A percentile compares a stretch with the other conserved stretches of the same genome.
phyloP scores from a whole-genome alignment of 2,797 vertebrate species.

The Holocentrus rufus region DNA sequence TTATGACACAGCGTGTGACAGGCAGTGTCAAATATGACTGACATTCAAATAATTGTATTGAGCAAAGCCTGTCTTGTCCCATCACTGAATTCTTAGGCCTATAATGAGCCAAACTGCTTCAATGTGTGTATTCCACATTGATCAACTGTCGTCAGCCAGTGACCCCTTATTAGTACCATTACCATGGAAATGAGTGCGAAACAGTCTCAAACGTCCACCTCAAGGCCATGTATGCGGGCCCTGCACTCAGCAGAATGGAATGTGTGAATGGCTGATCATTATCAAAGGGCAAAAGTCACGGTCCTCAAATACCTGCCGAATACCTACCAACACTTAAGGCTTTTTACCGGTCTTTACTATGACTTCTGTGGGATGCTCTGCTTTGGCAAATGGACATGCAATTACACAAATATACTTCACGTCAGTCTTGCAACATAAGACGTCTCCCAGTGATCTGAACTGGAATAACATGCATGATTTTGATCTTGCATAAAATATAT shows the following conservation, averaged over 20 bases:
- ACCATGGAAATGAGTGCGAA: conserved; percentile 63
- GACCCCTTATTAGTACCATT: conserved; percentile 49
- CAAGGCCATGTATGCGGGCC: conserved; percentile 40
- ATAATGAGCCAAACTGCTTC: conserved; percentile 43
- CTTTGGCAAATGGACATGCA: not conserved
- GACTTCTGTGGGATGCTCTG: too few relatives aligned
- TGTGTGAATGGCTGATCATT: conserved; percentile 71
- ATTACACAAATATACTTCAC: not conserved
- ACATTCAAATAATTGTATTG: too few relatives aligned
- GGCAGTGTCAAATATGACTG: too few relatives aligned
- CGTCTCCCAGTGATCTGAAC: too few relatives aligned
- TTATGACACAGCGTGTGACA: too few relatives aligned
- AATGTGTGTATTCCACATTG: conserved; percentile 67
- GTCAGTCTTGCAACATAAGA: not conserved
- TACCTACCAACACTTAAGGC: conserved; percentile 25
- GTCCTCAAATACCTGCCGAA: conserved; percentile 32
- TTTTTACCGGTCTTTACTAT: not conserved
- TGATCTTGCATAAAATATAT: too few relatives aligned
- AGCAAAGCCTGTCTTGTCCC: too few relatives aligned
- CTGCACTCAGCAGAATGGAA: conserved; percentile 62
- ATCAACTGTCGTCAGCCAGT: conserved; percentile 26
- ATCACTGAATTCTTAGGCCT: not conserved
- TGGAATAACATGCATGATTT: too few relatives aligned
- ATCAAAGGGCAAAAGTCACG: conserved; percentile 57
- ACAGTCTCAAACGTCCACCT: conserved; percentile 14